phyloP scores from a whole-genome alignment of 2,797 vertebrate species.

The Pangasius krempfi region DNA sequence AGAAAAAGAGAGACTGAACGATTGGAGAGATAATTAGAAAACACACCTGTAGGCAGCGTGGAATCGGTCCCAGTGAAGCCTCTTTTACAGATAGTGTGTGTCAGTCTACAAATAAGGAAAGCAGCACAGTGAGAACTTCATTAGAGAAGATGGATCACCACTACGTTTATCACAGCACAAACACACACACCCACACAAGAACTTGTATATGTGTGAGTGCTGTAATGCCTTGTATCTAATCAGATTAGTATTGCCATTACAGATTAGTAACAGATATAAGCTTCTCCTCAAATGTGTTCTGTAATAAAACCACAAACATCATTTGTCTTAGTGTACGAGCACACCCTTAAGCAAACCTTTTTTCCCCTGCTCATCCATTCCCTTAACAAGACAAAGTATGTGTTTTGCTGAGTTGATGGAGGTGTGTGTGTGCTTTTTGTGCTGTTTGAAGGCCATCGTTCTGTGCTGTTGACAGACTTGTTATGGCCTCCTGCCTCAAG shows the following conservation, averaged over 20 bases:
- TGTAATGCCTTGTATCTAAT: constrained; percentile 5
- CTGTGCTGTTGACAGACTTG: constrained; percentile 37
- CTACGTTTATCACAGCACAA: constrained; percentile 26
- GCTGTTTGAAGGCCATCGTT: constrained; percentile 23
- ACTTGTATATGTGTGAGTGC: neutral
- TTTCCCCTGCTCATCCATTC: constrained; percentile 10
- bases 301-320: constrained; percentile 37
- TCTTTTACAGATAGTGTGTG: constrained; percentile 38
- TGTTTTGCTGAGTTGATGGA: constrained; percentile 15
- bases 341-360: neutral
- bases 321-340: constrained; percentile 28
- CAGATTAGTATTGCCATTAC: constrained; percentile 25
- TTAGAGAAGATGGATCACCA: constrained; percentile 53
- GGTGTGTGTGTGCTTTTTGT: neutral
- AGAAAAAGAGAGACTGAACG: constrained; percentile 1
- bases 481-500: constrained; percentile 37
- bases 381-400: constrained; percentile 31
- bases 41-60: constrained; percentile 43
- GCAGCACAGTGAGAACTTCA: constrained; percentile 45
- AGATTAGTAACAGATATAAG: constrained; percentile 35
- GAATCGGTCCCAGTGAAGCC: constrained; percentile 35
- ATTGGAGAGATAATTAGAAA: constrained; percentile 50
- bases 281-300: constrained; percentile 12
- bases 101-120: constrained; percentile 45
- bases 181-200: neutral